Evolutionary conservation across 1,140 invertebrate genomes (phyloP).

Genomic region (Meloidogyne floridensis): DNA sequence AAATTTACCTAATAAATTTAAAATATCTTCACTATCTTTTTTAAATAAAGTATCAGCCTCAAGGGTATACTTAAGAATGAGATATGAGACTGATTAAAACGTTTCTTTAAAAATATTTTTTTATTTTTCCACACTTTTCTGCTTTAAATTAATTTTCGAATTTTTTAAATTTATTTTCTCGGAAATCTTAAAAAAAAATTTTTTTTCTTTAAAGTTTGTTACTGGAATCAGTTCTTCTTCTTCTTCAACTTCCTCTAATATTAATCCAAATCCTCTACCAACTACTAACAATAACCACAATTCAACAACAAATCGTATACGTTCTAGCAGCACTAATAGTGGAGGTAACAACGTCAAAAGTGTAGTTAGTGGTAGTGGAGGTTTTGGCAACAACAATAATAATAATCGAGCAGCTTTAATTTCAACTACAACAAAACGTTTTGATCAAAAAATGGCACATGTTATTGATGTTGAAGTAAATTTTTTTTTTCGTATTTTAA

Average conservation of each 20-base stretch:
- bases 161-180: neutral
- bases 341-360: neutral
- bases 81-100: no score
- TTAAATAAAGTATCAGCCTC: no score
- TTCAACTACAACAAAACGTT: neutral
- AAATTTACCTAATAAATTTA: no score
- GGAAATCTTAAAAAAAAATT: neutral
- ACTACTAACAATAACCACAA: neutral
- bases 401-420: neutral
- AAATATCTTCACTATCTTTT: no score
- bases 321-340: slow-evolving; percentile 17
- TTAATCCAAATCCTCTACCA: neutral
- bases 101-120: no score
- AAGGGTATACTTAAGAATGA: no score
- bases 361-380: slow-evolving; percentile 17
- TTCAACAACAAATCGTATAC: slow-evolving; percentile 11
- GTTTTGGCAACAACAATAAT: slow-evolving; percentile 1
- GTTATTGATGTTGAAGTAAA: slow-evolving; percentile 59
- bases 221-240: slow-evolving; percentile 18
- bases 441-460: slow-evolving; percentile 47
- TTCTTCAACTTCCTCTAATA: neutral
- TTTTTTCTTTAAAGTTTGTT: slow-evolving; percentile 23
- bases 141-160: neutral
- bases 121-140: no score
- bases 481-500: no score